phyloP scores from a whole-genome alignment of 2,888 invertebrate genomes.

The Cephus pygmeus region DNA sequence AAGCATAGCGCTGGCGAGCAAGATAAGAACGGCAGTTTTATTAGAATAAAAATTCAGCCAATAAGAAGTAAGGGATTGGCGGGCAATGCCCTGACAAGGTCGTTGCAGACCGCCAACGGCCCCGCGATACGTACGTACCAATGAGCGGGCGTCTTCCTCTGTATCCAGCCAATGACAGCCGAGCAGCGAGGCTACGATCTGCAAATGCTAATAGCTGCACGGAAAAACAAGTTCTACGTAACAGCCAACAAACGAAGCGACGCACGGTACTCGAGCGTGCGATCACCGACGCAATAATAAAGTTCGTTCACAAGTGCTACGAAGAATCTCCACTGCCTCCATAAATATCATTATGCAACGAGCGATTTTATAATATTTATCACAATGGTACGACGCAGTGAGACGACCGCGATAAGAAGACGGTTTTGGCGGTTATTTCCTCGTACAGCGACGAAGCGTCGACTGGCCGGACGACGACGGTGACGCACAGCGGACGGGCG shows the following conservation, averaged over 20 bases:
- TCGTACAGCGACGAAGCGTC: background rate
- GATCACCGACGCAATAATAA: background rate
- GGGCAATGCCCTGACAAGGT: slow-evolving; percentile 64
- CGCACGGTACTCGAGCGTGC: background rate
- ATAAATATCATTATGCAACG: background rate
- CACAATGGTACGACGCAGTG: background rate
- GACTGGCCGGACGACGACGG: too few relatives aligned
- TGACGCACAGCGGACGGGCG: too few relatives aligned
- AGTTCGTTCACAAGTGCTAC: too few relatives aligned
- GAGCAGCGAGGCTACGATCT: slow-evolving; percentile 59
- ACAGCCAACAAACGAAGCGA: slow-evolving; percentile 2
- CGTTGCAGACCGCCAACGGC: slow-evolving; percentile 46
- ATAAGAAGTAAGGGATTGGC: slow-evolving; percentile 42
- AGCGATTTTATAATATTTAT: background rate
- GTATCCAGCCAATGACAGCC: slow-evolving; percentile 55
- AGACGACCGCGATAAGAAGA: background rate
- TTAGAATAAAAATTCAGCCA: slow-evolving; percentile 31
- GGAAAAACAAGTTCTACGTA: slow-evolving; percentile 13
- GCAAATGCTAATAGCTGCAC: slow-evolving; percentile 39
- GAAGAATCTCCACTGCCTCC: background rate
- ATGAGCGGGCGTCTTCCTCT: background rate
- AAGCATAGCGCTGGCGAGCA: slow-evolving; percentile 7
- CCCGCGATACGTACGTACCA: slow-evolving; percentile 10
- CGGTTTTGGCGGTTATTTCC: background rate
- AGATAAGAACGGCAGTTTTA: slow-evolving; percentile 30